Evolutionary conservation across 2,888 invertebrate genomes (phyloP).

Genomic region (Yponomeuta plumbellus): DNA sequence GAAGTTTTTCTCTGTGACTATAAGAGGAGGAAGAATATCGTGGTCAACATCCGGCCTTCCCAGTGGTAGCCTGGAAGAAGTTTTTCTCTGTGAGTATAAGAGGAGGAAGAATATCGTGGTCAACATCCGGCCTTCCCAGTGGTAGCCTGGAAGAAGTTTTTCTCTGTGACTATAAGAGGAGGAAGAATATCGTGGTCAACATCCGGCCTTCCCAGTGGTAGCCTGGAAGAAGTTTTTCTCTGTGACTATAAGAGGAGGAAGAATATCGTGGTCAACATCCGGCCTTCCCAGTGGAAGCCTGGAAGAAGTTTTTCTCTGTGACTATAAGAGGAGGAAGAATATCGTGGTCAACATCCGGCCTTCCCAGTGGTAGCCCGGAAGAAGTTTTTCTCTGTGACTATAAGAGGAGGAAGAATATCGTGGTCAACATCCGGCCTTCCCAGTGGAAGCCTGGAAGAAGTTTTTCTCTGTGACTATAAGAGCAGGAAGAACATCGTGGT

Average conservation of each 20-base stretch:
- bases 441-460: constrained; percentile 79
- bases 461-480: background rate
- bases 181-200: constrained; percentile 77
- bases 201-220: constrained; percentile 85
- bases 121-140: constrained; percentile 83
- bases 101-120: constrained; percentile 79
- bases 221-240: constrained; percentile 57
- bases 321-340: constrained; percentile 72
- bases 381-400: background rate
- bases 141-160: constrained; percentile 75
- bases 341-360: constrained; percentile 79
- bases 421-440: constrained; percentile 80
- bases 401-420: constrained; percentile 78
- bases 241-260: constrained; percentile 56
- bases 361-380: constrained; percentile 83
- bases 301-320: constrained; percentile 27
- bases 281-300: constrained; percentile 86
- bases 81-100: background rate
- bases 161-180: constrained; percentile 46
- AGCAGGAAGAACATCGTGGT: constrained; percentile 79
- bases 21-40: constrained; percentile 78
- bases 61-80: constrained; percentile 79
- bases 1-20: background rate
- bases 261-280: constrained; percentile 78
- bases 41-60: constrained; percentile 80